Base-by-base conservation (phyloP, 2,113 vertebrate genomes). In the Petrocephalus zakoni region DNA sequence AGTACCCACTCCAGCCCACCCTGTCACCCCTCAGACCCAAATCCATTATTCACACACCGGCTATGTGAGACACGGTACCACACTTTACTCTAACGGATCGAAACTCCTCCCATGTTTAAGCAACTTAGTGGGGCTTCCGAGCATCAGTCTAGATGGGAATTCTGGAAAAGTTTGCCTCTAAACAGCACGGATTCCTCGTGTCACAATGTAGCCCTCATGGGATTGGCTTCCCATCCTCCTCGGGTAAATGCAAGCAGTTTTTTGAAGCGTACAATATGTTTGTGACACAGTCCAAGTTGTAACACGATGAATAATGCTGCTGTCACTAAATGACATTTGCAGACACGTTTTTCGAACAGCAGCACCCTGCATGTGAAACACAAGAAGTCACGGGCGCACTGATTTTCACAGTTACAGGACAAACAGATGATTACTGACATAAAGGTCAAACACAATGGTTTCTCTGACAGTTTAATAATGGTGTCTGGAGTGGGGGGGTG, bases 31-130 rank as follows among this genome's bases (percentile, higher is more conserved):
- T 49, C 46, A 83, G 78, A n/a, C 49, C 21, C 29, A 10, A 82
- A 89, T 85, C 85, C 58, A 89, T 89, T 85, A 89, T 89, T 89
- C 88, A 89, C 46, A 51, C 46, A 86, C 37, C 46, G 22, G 11
- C 49, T 58, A 51, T 58, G 46, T 85, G 83, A 89, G n/a, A 37
- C 46, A 46, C 46, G 17, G 61, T 42, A n/a, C 82, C 29, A 56
- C 55, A 46, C 46, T 47, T 72, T 29, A 8, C 49, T 47, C 55
- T 22, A 47, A 4, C 55, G 52, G 83, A 37, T 85, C 88, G 86
- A 82, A 37, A 52, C 34, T 56, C 84, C 52, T 29, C 53, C 25
- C 8, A 19, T 52, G 84, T 56, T 86, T 52, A 56, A n/a, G 19
- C 52, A 25, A 86, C 84, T 37, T 13, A 0, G 4, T 15, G 84